Evolutionary conservation across 2,113 vertebrate species (phyloP), one percentile per base, ranked within the genome.

Genomic region (Urocitellus parryii): DNA sequence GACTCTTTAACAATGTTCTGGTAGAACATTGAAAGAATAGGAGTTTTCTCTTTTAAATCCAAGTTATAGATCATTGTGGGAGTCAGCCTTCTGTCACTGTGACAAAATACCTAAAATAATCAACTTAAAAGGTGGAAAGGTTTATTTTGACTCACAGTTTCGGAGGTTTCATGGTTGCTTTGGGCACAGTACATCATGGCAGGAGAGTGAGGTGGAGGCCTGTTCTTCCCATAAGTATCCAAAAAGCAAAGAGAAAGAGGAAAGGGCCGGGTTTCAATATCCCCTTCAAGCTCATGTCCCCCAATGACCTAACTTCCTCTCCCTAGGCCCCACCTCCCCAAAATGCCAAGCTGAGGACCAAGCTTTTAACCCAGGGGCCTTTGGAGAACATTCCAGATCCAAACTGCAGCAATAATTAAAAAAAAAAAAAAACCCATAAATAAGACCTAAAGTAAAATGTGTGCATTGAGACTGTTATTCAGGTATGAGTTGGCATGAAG

Each of bases 371-470:
- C 14, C 67, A n/a, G 3, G 32, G 67, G 14, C 32, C 32, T 68
- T 68, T 68, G 67, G 32, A 68, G 67, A 5, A 68, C 32, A 68
- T 17, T 68, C 32, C 16, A 68, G 22, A 16, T 51, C 13, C 18
- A 70, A 70, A 70, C 65, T 51, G 24, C 13, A 34, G 29, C 29
- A 70, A 51, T 37, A 37, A 51, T 68, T 25, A 18, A n/a, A 76
- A 90, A 72, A 63, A 45, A 45, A 45, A 45, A 45, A 45, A 45
- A 45, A 45, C 1, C 45, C 27, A 3, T 68, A 67, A 53, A 24
- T n/a, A 82, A 80, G 32, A 86, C 63, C 48, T 70, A 76, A 25
- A 93, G 42, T 37, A 94, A 95, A 92, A 85, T 32, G 12, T 3
- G 25, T 63, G 16, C 5, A 14, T 32, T 6, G 51, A 86, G 20